These are phyloP conservation scores for Synanthedon andrenaeformis DNA, from an alignment of 2,888 invertebrate genomes.

Conservation along the genomic window DNA sequence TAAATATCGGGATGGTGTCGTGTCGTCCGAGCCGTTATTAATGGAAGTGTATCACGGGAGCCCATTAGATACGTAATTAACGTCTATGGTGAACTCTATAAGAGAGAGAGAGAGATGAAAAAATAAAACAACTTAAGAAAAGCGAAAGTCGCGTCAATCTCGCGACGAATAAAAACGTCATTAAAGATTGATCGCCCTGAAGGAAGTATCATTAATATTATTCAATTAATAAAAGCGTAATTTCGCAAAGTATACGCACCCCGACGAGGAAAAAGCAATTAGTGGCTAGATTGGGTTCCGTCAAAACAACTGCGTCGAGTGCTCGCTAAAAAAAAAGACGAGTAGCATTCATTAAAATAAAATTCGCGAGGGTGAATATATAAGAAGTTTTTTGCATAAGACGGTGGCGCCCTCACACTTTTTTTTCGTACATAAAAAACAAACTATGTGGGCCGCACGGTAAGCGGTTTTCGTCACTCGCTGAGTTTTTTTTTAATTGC, in stretches of 20 bases:
- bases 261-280: conserved; percentile 69
- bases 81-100: conserved; percentile 45
- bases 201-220: conserved; percentile 69
- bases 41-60: conserved; percentile 70
- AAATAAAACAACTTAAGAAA: conserved; percentile 43
- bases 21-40: conserved; percentile 60
- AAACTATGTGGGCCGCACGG: conserved; percentile 64
- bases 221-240: conserved; percentile 70
- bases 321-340: conserved; percentile 45
- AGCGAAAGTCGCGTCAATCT: conserved; percentile 48
- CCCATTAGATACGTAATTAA: conserved; percentile 67
- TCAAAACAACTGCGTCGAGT: conserved; percentile 68
- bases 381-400: conserved; percentile 70
- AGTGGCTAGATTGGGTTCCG: conserved; percentile 70
- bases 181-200: conserved; percentile 65
- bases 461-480: conserved; percentile 68
- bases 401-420: conserved; percentile 61
- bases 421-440: conserved; percentile 51
- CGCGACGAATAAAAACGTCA: conserved; percentile 65
- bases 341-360: conserved; percentile 65
- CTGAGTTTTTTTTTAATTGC: conserved; percentile 65
- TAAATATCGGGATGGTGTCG: conserved; percentile 58
- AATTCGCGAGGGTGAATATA: conserved; percentile 69
- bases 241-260: conserved; percentile 61
- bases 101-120: conserved; percentile 10